Percentiles rank a stretch among this genome's conserved stretches.
Conservation (phyloP, 2,113 vertebrate genomes). For the Oriolus oriolus region DNA sequence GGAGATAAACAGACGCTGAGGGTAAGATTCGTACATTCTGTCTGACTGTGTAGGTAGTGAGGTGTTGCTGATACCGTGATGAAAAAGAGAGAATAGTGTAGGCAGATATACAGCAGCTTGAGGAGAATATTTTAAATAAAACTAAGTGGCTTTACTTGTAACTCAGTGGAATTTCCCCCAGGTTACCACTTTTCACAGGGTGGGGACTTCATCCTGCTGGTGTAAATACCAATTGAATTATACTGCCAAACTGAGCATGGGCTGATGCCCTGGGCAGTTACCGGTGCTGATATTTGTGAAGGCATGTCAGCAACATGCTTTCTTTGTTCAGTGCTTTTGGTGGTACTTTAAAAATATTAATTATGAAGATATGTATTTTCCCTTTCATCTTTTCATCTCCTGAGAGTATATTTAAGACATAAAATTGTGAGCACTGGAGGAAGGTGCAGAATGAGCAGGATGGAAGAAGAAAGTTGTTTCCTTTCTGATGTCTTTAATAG, state of each 20-base stretch:
- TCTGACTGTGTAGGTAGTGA: not conserved
- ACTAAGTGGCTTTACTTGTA: not conserved
- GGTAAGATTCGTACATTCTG: accelerated
- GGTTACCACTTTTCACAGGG: not conserved
- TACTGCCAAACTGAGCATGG: not conserved
- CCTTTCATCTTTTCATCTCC: not conserved
- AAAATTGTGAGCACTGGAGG: not conserved
- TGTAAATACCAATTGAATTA: not conserved
- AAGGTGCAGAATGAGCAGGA: not conserved
- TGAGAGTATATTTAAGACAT: not conserved
- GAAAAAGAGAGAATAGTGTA: not conserved
- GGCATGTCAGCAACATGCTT: not conserved
- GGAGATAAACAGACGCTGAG: not conserved
- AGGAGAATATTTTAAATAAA: not conserved
- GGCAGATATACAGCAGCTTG: not conserved
- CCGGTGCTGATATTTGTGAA: not conserved
- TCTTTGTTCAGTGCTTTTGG: not conserved
- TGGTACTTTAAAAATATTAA: not conserved
- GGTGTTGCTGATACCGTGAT: not conserved
- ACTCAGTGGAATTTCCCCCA: not conserved
- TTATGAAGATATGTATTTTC: not conserved
- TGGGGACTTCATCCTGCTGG: not conserved
- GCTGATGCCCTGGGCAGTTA: not conserved
- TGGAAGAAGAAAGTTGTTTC: not conserved
- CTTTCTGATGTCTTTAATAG: not conserved